Conservation (phyloP, 2,113 vertebrate genomes). For the Gobius niger region DNA sequence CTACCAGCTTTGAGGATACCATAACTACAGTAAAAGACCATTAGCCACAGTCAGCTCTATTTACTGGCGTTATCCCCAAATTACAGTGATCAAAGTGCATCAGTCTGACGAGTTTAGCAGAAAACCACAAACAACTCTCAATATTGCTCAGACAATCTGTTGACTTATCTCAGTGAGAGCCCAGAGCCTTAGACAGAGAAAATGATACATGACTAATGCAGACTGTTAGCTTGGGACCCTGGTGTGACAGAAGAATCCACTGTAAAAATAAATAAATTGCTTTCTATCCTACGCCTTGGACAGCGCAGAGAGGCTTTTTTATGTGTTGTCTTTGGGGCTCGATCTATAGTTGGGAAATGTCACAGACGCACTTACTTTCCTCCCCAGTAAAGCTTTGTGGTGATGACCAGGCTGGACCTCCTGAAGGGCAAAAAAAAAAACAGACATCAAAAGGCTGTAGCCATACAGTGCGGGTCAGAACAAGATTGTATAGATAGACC, state of each 20-base stretch:
- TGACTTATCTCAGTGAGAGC: background rate
- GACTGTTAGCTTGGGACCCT: conserved; percentile 34
- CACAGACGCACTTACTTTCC: conserved; percentile 88
- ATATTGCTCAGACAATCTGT: conserved; percentile 1
- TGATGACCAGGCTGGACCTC: conserved; percentile 97
- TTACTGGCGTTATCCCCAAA: no score
- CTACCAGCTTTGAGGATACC: no score
- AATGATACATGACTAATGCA: conserved; percentile 26
- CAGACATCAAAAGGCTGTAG: conserved; percentile 41
- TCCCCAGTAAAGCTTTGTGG: conserved; percentile 98
- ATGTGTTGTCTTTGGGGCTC: conserved; percentile 12
- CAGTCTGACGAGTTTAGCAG: background rate
- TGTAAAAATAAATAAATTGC: conserved; percentile 19
- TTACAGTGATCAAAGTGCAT: no score
- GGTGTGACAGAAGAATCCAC: conserved; percentile 36
- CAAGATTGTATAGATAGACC: background rate
- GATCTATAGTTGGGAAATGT: conserved; percentile 27
- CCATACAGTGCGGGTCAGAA: background rate
- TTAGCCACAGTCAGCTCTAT: background rate
- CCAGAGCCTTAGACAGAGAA: conserved; percentile 27
- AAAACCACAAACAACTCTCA: conserved; percentile 13
- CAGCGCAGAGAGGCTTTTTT: conserved; percentile 12
- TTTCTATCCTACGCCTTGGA: conserved; percentile 26
- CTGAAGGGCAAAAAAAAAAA: conserved; percentile 64
- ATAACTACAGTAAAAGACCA: no score